Evolutionary conservation across 2,113 vertebrate genomes (phyloP), one percentile per base, ranked within the genome.

Genomic region (Felis chaus): DNA sequence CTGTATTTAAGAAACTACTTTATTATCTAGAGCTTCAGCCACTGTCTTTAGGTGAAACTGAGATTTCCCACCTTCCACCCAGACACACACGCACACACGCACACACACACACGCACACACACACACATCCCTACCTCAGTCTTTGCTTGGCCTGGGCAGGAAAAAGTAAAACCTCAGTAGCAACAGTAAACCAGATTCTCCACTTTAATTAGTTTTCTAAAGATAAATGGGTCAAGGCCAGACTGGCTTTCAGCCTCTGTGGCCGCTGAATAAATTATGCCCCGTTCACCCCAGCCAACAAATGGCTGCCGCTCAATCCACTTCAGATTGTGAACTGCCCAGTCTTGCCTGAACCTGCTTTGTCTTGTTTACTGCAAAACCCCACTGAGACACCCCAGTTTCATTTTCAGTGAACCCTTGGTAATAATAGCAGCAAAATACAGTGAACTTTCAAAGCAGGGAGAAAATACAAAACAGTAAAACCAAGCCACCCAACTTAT

Each of bases 201-300:
- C 71, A 2, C 41, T 78, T 97, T 98, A 98, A 98, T 98, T 98
- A 92, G 79, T 69, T 97, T 95, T 98, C 92, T 36, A 91, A 95
- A 96, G 97, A 97, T 94, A 98, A 97, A 94, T 39, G 53, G 81
- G 94, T 92, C 23, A 68, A 83, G 13, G 87, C 96, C 97, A 98
- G 96, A 92, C 87, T 92, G 90, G 93, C 55, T 81, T 74, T 76
- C 66, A 89, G 74, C 66, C 83, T 97, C 48, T 80, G 61, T 74
- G 90, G 84, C 78, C 23, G 81, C 80, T 93, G 96, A 98, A 97
- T 79, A 96, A 97, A 93, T 96, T 94, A 92, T n/a, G 61, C 76
- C 45, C 74, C 95, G 12, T 78, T 89, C 76, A 53, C 80, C 92
- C 94, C n/a, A 3, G 11, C 89, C 93, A 96, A 97, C 98, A 97